Evolutionary conservation across 2,888 invertebrate genomes (phyloP).

Genomic region (Coremacera marginata): DNA sequence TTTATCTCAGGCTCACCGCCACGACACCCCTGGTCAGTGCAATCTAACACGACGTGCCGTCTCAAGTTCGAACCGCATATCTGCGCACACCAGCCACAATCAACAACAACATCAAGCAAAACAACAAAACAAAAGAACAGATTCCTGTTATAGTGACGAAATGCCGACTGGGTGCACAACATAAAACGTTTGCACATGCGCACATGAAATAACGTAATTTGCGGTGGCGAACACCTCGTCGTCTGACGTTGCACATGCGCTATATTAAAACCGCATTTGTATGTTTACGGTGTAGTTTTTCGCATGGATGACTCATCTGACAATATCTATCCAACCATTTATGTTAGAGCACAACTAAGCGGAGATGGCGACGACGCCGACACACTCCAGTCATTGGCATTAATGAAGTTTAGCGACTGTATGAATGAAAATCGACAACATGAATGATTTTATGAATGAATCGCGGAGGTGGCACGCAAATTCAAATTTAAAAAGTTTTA

Average conservation of each 20-base stretch:
- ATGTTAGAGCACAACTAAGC: no score
- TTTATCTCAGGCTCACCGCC: no score
- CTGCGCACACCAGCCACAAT: neutral
- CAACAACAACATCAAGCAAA: neutral
- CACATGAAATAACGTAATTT: conserved; percentile 41
- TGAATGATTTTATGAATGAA: conserved; percentile 27
- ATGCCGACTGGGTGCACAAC: conserved; percentile 13
- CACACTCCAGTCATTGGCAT: neutral
- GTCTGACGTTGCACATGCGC: neutral
- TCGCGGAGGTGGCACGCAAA: conserved; percentile 21
- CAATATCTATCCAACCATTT: neutral
- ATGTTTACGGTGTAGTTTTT: neutral
- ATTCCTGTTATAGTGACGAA: neutral
- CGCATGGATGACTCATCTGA: conserved; percentile 26
- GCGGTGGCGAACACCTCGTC: conserved; percentile 44
- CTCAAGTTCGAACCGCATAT: neutral
- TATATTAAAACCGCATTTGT: conserved; percentile 18
- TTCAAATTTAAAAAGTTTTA: conserved; percentile 18
- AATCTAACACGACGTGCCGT: neutral
- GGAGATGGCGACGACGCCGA: no score
- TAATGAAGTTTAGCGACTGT: neutral
- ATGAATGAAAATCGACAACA: conserved; percentile 12
- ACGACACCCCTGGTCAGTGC: neutral
- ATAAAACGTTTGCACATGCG: conserved; percentile 44
- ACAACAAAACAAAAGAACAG: neutral